Evolutionary conservation across 1,140 invertebrate genomes (phyloP), one percentile per base, ranked within the genome.

Genomic region (Stenopsyche tienmushanensis): DNA sequence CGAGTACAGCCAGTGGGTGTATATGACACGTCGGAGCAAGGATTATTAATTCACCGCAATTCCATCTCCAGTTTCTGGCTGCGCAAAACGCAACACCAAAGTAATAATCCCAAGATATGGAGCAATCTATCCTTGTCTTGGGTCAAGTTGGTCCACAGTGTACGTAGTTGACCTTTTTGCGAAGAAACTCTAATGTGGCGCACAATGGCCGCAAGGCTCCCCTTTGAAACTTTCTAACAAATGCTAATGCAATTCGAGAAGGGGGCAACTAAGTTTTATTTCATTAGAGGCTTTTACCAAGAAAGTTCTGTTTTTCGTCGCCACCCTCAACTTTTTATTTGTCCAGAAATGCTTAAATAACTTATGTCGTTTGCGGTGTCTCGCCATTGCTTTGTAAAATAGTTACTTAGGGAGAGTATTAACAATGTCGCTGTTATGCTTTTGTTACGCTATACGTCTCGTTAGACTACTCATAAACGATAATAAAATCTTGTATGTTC

Each of bases 241-340:
- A 57, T 57, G 53, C 53, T 57, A 57, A 57, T 57, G 53, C 53
- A 57, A 57, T 57, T 57, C 53, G 21, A 41, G 26, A 5, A 25
- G 1, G 29, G 26, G 29, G 53, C 20, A 25, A 57, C 25, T 52
- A 26, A 50, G 29, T 50, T 50, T 52, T 62, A 41, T 52, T 60
- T 60, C 41, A 45, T 49, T 60, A 60, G 21, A 25, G 34, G 42
- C 58, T 20, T 20, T 17, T 10, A 20, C 20, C 17, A 20, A 13
- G 13, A 9, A 10, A 60, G 41, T 42, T 60, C 18, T 24, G 41
- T 50, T 13, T 39, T 57, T 34, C 25, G 9, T 45, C 17, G 17
- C 17, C 17, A n/a, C 44, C 17, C 5, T 5, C 17, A 7, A 18
- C 17, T 45, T 18, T 15, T 9, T 45, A 18, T 45, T 45, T 45